Evolutionary conservation across 2,113 vertebrate species (phyloP), one percentile per base, ranked within the genome.

Genomic region (Sinocyclocheilus maitianheensis): DNA sequence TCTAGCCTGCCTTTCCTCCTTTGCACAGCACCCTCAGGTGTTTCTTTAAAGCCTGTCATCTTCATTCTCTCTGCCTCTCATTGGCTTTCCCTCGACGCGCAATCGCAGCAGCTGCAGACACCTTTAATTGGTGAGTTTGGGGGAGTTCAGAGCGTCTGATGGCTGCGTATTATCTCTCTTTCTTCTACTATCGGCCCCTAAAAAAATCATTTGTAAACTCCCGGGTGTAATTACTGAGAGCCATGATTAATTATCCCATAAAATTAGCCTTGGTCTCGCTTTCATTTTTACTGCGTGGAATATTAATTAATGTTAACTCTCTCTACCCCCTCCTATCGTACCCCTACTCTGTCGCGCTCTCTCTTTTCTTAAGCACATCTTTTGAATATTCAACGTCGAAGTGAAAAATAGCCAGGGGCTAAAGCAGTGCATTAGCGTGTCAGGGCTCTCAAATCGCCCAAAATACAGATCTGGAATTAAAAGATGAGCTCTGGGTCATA

Each of bases 241-340:
- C 95, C 95, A 97, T 99, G 98, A 99, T 99, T 99, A 99, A 99
- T 99, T 98, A 97, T 98, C 97, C 97, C 96, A 97, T 97, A 98
- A 98, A 99, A 98, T 99, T 99, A 99, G 97, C 96, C 94, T 96
- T 93, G 97, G 96, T 96, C 97, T 97, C 95, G 95, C 97, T 99
- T 99, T 98, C 97, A 98, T 98, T 98, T 96, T 98, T 96, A 97
- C 95, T 93, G 96, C 97, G 96, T 96, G 94, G 96, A 98, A 98
- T 99, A 98, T 99, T 99, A 99, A 99, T 99, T 99, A 98, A 98
- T 97, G 97, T 97, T 98, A 98, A 98, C 96, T 95, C 96, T 89
- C 85, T 74, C 65, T 62, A 3, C 63, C 85, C 51, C 69, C 76
- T 67, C 85, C 34, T 84, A 78, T 53, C 18, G n/a, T 40, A 58